Percentiles rank a stretch among this genome's conserved stretches.
Evolutionary conservation across 2,113 vertebrate species (phyloP).

Genomic region (Triplophysa rosa): DNA sequence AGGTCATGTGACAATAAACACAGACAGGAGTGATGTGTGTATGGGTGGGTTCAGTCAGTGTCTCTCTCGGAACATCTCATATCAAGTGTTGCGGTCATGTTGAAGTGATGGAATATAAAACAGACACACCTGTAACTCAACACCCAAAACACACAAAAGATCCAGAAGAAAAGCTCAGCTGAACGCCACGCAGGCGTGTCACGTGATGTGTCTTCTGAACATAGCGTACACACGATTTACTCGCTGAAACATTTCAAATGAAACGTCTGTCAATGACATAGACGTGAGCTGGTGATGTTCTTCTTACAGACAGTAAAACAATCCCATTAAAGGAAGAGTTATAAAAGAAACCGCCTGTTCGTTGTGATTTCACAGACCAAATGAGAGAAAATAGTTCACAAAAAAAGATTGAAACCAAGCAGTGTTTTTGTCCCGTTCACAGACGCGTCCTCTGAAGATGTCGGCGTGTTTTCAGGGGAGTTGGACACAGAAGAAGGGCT

Average conservation of each 20-base stretch:
- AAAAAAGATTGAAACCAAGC: neutral
- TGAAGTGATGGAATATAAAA: neutral
- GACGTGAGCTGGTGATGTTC: no score
- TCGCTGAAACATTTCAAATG: no score
- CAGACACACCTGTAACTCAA: neutral
- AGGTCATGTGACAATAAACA: conserved; percentile 6
- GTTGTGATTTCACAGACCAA: no score
- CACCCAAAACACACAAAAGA: conserved; percentile 10
- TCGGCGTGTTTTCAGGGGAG: conserved; percentile 69
- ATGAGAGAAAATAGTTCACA: no score
- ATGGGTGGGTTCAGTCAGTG: neutral
- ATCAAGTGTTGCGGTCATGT: neutral
- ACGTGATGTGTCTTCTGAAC: no score
- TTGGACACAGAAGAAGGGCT: conserved; percentile 71
- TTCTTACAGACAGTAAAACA: no score
- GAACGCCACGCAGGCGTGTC: neutral
- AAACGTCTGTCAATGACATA: no score
- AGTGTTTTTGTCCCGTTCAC: conserved; percentile 6
- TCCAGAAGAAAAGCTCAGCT: neutral
- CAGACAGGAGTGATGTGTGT: neutral
- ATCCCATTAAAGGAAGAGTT: no score
- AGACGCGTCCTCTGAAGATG: conserved; percentile 57
- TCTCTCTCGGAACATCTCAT: neutral
- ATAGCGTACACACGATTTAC: no score
- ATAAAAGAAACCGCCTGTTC: no score